These are phyloP conservation scores for Nemurella pictetii DNA, from an alignment of 2,888 invertebrate genomes.

Conservation along the genomic window DNA sequence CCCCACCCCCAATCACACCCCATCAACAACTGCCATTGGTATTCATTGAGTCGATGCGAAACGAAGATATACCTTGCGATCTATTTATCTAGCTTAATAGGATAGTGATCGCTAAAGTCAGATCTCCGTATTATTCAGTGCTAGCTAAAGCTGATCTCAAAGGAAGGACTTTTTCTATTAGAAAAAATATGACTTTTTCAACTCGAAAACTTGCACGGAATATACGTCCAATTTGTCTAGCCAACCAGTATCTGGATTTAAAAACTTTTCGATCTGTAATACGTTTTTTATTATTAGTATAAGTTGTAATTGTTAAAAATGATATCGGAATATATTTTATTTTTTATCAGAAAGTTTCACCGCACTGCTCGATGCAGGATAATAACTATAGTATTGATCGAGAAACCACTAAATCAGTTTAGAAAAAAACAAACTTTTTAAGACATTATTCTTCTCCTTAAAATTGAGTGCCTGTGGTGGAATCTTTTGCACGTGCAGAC, in stretches of 20 bases:
- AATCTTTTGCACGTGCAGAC: background rate
- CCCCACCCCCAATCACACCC: background rate
- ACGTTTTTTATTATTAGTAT: background rate
- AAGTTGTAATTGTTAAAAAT: background rate
- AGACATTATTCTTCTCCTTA: background rate
- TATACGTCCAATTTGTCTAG: background rate
- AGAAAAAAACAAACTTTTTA: background rate
- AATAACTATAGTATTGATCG: too few relatives aligned
- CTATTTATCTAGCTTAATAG: slow-evolving; percentile 27
- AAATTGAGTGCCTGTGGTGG: background rate
- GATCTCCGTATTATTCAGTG: background rate
- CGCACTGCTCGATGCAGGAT: background rate
- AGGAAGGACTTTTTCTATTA: too few relatives aligned
- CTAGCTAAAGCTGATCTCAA: background rate
- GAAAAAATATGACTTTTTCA: background rate
- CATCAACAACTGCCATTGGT: background rate
- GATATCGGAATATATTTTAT: background rate
- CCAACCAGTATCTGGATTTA: background rate
- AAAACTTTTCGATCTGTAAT: background rate
- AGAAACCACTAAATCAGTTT: background rate
- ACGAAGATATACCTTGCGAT: slow-evolving; percentile 27
- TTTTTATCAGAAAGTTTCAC: background rate
- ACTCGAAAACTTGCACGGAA: background rate
- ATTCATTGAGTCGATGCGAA: slow-evolving; percentile 13
- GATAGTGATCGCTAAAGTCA: slow-evolving; percentile 7